Percentiles rank a stretch among this genome's conserved stretches.
Conservation (phyloP, 2,113 vertebrate genomes). For the Seriola quinqueradiata region DNA sequence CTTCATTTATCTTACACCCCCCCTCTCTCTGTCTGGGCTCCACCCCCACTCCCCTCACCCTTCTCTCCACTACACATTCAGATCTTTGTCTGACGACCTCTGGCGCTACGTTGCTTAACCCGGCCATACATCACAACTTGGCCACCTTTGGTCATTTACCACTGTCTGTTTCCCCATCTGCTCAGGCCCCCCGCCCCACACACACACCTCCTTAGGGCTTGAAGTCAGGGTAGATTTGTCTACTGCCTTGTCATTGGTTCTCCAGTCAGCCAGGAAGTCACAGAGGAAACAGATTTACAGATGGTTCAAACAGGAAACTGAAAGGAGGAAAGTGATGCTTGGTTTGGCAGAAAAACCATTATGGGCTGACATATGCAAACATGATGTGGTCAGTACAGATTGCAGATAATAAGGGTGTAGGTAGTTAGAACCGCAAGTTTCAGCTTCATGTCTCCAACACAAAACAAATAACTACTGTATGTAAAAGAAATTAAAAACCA, state of each 20-base stretch:
- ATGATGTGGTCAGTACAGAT: not conserved
- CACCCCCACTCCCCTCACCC: not conserved
- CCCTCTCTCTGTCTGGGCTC: not conserved
- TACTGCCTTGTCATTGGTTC: not conserved
- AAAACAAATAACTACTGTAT: not conserved
- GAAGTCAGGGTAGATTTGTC: constrained; percentile 16
- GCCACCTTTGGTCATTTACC: constrained; percentile 6
- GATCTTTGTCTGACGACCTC: constrained; percentile 46
- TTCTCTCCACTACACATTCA: constrained; percentile 8
- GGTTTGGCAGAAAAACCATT: not conserved
- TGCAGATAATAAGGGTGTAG: not conserved
- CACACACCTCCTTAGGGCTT: not conserved
- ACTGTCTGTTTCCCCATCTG: constrained; percentile 31
- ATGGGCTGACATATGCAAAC: constrained; percentile 1
- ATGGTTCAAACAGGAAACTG: constrained; percentile 56
- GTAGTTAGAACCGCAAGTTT: not conserved
- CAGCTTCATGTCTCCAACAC: not conserved
- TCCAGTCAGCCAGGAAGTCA: constrained; percentile 53
- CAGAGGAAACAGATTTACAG: constrained; percentile 56
- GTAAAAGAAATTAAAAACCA: not conserved
- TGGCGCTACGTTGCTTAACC: constrained; percentile 17
- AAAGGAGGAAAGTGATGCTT: constrained; percentile 25
- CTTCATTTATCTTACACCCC: not conserved
- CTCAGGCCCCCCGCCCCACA: not conserved
- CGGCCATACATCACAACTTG: not conserved